Evolutionary conservation across 2,888 invertebrate species (phyloP).

Genomic region (Clostera curtula): DNA sequence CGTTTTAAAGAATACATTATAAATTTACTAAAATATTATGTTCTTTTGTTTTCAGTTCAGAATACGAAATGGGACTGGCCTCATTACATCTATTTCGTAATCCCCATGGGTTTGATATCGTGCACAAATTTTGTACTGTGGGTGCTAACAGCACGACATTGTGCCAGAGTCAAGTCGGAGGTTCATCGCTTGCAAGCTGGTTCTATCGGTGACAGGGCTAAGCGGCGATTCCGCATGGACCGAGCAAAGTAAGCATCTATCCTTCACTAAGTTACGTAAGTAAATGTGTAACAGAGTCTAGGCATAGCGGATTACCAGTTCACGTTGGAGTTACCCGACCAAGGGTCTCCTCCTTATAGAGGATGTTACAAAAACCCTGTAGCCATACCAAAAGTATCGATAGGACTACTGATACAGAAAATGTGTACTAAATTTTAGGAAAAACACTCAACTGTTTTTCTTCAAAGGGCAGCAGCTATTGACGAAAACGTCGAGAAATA

Average conservation of each 20-base stretch:
- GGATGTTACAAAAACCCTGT: too few species aligned
- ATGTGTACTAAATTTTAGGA: too few species aligned
- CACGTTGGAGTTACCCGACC: too few species aligned
- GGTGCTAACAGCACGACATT: conserved; percentile 80
- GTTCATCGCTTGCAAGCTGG: conserved; percentile 81
- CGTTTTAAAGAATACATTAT: too few species aligned
- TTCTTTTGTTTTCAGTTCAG: conserved; percentile 42
- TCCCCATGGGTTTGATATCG: conserved; percentile 78
- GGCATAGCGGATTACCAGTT: too few species aligned
- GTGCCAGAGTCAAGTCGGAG: conserved; percentile 83
- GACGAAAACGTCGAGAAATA: too few species aligned
- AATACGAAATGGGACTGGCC: conserved; percentile 55
- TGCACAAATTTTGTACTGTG: conserved; percentile 80
- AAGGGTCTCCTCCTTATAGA: too few species aligned
- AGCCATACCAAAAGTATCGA: too few species aligned
- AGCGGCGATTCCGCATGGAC: conserved; percentile 78
- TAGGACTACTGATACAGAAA: too few species aligned
- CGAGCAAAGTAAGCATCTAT: conserved; percentile 76
- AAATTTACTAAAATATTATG: too few species aligned
- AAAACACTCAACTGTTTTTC: too few species aligned
- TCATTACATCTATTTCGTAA: conserved; percentile 77
- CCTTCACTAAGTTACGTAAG: background rate
- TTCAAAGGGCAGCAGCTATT: too few species aligned
- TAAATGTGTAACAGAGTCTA: background rate
- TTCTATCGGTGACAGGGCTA: conserved; percentile 75